These are phyloP conservation scores for Apostichopus californicus DNA, from an alignment of 35 echinoderm and acorn worm species.

Conservation along the genomic window DNA sequence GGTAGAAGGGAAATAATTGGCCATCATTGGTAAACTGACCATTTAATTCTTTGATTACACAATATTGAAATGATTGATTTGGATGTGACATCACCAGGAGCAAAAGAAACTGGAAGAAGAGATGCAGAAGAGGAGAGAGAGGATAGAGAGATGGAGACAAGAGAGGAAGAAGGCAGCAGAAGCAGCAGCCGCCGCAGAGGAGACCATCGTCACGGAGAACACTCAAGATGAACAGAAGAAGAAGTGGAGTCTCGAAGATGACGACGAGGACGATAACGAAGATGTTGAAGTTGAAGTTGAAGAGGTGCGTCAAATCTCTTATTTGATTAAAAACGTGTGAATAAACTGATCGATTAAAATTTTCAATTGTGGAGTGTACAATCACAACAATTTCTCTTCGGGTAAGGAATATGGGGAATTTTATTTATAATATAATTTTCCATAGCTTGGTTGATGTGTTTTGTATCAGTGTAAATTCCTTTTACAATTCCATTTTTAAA, in stretches of 20 bases:
- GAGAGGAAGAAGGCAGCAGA: slow-evolving; percentile 82
- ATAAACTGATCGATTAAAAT: no score
- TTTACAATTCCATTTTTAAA: no score
- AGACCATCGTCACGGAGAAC: not conserved
- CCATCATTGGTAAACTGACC: not conserved
- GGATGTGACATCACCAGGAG: slow-evolving; percentile 47
- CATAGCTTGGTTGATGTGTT: no score
- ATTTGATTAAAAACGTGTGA: no score
- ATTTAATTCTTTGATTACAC: not conserved
- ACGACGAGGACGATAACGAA: slow-evolving; percentile 85
- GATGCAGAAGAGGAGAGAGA: slow-evolving; percentile 89
- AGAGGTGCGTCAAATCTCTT: no score
- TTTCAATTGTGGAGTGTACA: no score
- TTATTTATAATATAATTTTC: no score
- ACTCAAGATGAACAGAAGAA: slow-evolving; percentile 60
- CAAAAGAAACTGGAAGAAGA: slow-evolving; percentile 91
- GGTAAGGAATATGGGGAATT: no score
- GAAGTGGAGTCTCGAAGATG: slow-evolving; percentile 97
- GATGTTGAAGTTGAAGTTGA: slow-evolving; percentile 35
- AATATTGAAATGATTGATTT: not conserved
- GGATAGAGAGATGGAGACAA: slow-evolving; percentile 90
- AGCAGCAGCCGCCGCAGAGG: slow-evolving; percentile 20
- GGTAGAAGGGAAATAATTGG: not conserved
- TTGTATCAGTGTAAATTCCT: no score
- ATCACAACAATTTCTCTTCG: no score